Percentiles rank a stretch among this genome's conserved stretches.
These are phyloP conservation scores for Actinopyga echinites DNA, from an alignment of 53 echinoderm and acorn worm species.

Conservation along the genomic window DNA sequence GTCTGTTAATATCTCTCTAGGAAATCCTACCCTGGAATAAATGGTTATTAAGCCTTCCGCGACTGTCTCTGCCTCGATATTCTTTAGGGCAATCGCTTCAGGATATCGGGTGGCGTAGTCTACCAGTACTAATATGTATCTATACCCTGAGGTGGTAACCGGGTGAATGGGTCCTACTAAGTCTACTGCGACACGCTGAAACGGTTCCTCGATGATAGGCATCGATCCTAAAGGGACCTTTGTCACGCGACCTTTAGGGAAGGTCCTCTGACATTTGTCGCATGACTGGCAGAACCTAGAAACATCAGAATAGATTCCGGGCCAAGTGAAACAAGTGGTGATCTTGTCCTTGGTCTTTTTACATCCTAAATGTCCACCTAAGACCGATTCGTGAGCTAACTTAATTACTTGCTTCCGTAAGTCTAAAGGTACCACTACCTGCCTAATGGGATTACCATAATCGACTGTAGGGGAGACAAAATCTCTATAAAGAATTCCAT, in stretches of 20 bases:
- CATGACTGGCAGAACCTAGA: slow-evolving; percentile 5
- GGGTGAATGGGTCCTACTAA: slow-evolving; percentile 40
- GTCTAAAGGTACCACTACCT: slow-evolving; percentile 33
- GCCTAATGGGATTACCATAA: neutral
- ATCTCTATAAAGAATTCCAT: neutral
- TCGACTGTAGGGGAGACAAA: slow-evolving; percentile 15
- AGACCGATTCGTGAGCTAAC: slow-evolving; percentile 35
- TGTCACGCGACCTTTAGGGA: slow-evolving; percentile 32
- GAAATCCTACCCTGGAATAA: slow-evolving; percentile 20
- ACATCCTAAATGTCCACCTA: slow-evolving; percentile 46
- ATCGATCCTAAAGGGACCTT: slow-evolving; percentile 20
- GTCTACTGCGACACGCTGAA: slow-evolving; percentile 32
- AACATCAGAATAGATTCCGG: slow-evolving; percentile 28
- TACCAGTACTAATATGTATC: slow-evolving; percentile 23
- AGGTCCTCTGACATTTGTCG: slow-evolving; percentile 28
- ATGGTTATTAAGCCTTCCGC: slow-evolving; percentile 33
- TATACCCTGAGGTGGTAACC: neutral
- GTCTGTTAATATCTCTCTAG: slow-evolving; percentile 27
- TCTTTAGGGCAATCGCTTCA: slow-evolving; percentile 27
- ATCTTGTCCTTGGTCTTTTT: slow-evolving; percentile 40
- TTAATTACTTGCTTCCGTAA: slow-evolving; percentile 26
- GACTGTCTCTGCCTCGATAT: slow-evolving; percentile 35
- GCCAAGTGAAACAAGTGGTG: slow-evolving; percentile 34
- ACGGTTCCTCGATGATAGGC: slow-evolving; percentile 47
- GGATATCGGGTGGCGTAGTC: slow-evolving; percentile 42